Base-by-base conservation (phyloP, 92 coral and sea anemone species). In the Blastomussa wellsi region DNA sequence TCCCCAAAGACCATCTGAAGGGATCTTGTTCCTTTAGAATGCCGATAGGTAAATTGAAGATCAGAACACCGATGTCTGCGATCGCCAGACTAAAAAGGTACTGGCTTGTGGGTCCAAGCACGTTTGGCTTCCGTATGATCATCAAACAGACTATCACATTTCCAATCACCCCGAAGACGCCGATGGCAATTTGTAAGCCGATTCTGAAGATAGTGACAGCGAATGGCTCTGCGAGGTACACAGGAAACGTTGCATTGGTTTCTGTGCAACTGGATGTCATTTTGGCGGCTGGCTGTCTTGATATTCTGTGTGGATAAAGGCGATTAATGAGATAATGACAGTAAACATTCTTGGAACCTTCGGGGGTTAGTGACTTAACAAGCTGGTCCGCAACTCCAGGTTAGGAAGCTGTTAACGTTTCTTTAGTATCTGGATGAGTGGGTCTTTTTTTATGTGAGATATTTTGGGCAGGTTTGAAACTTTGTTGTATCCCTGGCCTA, bases 61-160 rank as follows among this genome's bases (percentile, higher is more conserved):
- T 71, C 52, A 94, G 72, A 19, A 92, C 89, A 4, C 97, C 95
- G 38, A 88, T 49, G 75, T 94, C 98, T 75, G 98, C 95, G 16
- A 90, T 86, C 62, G 98, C 92, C n/a, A 94, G 92, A 72, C 90
- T 92, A 52, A 85, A 60, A 62, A 94, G 77, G 76, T 87, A 88
- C 57, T 72, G 84, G 73, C 88, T 87, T 57, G 89, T 88, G 0
- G 88, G 82, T 31, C 93, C 87, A 36, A 82, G 88, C 84, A 93
- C 84, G 39, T 74, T 79, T 29, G 94, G 86, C 37, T 90, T 91
- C 32, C 84, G 88, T 24, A 86, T 84, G 66, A 94, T 86, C 36
- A 88, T 91, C 28, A 89, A 72, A 41, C 93, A 93, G 31, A 94
- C 93, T 37, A 90, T 68, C 5, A 80, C 38, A 66, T 92, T 94